Base-by-base conservation (phyloP, 2,888 invertebrate species). In the Leptopilina drosophilae region DNA sequence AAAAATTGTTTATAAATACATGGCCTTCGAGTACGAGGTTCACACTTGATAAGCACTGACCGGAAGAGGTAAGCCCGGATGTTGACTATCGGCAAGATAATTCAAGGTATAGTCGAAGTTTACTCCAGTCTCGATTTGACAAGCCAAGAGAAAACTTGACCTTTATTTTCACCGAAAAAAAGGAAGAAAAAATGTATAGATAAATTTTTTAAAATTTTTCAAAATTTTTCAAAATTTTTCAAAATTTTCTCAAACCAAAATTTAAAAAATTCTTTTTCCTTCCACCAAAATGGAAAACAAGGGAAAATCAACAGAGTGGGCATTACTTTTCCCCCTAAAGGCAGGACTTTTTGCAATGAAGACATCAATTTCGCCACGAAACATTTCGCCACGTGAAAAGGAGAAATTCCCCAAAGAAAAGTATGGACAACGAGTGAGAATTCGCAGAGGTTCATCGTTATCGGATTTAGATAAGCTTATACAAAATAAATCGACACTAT, bases 381-480 rank as follows among this genome's bases (percentile, higher is more conserved):
- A 86, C 80, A 88, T 88, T n/a, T 85, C 84, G n/a, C 85, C 84
- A 46, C 86, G 87, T 0, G 89, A 90, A 49, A 88, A 85, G 9
- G 88, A 88, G 26, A 85, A 86, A 26, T 76, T 84, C 4, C 59
- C 82, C 5, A 85, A 81, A 5, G 84, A 84, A 67, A 87, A 87
- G 53, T 82, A 82, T 59, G 78, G 80, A 1, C 83, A 84, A 5
- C 78, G 86, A 12, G 85, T 88, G 69, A 93, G 94, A 69, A 95
- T 95, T 84, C 94, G 95, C 6, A 93, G 96, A 0, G 95, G 95
- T 0, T 95, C 95, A 0, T 95, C 95, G 85, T 93, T 96, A 92
- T 95, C 95, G 3, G 95, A 96, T 86, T 92, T 96, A 87, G 95
- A 95, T 89, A 95, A 95, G 88, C 90, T 95, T 49, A 59, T 73